Percentiles rank a stretch among this genome's conserved stretches.
phyloP scores from a whole-genome alignment of 2,113 vertebrate species.

The Sinocyclocheilus maitianheensis region DNA sequence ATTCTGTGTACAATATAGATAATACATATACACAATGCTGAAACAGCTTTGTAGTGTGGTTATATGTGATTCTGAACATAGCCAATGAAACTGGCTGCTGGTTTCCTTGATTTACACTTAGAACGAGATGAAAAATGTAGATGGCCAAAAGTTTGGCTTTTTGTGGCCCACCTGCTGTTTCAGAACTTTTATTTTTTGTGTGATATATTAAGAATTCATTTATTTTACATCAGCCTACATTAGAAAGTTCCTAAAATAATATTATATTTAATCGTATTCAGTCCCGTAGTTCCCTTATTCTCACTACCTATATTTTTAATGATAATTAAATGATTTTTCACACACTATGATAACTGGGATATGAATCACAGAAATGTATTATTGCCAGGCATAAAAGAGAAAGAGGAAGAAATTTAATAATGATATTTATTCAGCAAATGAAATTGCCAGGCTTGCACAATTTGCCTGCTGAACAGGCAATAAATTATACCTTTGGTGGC shows the following conservation, averaged over 20 bases:
- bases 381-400: conserved; percentile 54
- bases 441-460: conserved; percentile 76
- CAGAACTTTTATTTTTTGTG: background rate
- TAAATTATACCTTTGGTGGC: conserved; percentile 73
- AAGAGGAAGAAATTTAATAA: conserved; percentile 68
- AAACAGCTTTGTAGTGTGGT: background rate
- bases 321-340: conserved; percentile 59
- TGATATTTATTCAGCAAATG: conserved; percentile 75
- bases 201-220: conserved; percentile 17
- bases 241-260: conserved; percentile 26
- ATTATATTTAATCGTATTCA: conserved; percentile 27
- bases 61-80: background rate
- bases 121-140: background rate
- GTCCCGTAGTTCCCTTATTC: conserved; percentile 6
- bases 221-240: conserved; percentile 28
- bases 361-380: conserved; percentile 61
- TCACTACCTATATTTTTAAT: conserved; percentile 46
- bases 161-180: background rate
- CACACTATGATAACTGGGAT: conserved; percentile 47
- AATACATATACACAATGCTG: background rate
- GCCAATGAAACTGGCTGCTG: background rate
- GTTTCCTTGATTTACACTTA: background rate
- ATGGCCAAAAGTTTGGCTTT: background rate
- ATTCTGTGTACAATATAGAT: background rate
- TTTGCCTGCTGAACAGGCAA: conserved; percentile 77